Conservation (phyloP, 2,888 invertebrate genomes). For the Drosophila suboccidentalis region DNA sequence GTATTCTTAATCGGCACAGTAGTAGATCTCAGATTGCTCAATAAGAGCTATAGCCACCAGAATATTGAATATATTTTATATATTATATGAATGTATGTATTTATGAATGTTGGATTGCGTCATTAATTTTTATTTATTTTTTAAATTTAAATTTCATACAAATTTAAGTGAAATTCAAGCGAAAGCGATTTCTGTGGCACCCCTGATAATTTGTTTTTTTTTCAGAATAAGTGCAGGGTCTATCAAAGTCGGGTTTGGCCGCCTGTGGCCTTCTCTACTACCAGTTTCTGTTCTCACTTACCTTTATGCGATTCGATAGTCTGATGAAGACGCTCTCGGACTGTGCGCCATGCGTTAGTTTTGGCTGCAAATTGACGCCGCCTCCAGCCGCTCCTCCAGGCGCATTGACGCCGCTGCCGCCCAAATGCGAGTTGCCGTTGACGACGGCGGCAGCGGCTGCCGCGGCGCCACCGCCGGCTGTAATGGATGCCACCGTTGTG, state of each 20-base stretch:
- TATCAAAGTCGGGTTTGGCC: not conserved
- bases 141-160: too few species aligned
- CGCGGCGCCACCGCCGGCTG: conserved; percentile 59
- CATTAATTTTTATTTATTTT: too few species aligned
- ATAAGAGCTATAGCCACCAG: not conserved
- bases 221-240: not conserved
- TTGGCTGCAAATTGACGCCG: conserved; percentile 74
- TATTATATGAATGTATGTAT: too few species aligned
- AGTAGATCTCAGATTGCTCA: not conserved
- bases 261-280: not conserved
- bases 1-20: not conserved
- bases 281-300: conserved; percentile 81
- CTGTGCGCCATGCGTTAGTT: conserved; percentile 86
- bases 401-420: conserved; percentile 29
- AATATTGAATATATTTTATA: not conserved
- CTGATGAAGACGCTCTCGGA: conserved; percentile 98
- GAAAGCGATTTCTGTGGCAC: too few species aligned
- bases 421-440: conserved; percentile 63
- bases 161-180: too few species aligned
- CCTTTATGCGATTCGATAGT: conserved; percentile 97
- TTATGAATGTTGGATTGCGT: too few species aligned
- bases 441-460: conserved; percentile 67
- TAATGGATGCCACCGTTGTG: conserved; percentile 72
- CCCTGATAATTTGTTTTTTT: not conserved
- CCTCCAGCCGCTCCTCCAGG: conserved; percentile 9